Percentiles rank a stretch among this genome's conserved stretches.
Conservation (phyloP, 2,888 invertebrate species). For the Keiferia lycopersicella region DNA sequence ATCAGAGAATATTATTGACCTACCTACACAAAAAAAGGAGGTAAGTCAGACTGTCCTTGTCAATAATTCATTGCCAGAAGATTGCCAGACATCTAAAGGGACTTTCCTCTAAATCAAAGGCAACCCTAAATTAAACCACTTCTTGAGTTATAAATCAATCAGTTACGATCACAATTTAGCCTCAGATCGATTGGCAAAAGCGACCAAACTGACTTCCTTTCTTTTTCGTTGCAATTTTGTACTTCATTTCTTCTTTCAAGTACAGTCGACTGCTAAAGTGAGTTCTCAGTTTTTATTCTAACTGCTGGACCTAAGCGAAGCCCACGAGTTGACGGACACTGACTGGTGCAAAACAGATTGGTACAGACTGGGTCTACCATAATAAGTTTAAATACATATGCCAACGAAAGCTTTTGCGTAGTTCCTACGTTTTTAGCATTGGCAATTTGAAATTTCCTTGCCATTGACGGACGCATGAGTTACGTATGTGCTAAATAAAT, state of each 20-base stretch:
- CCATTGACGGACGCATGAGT: too few species aligned
- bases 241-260: slow-evolving; percentile 12
- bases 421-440: too few species aligned
- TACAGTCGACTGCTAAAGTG: background rate
- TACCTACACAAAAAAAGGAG: background rate
- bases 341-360: too few species aligned
- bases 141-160: slow-evolving; percentile 61
- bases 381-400: too few species aligned
- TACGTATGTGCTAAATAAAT: too few species aligned
- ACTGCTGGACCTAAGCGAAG: too few species aligned
- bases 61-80: background rate
- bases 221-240: background rate
- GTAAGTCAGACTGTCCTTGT: background rate
- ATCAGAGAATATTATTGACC: background rate
- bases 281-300: background rate
- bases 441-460: too few species aligned
- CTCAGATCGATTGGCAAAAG: slow-evolving; percentile 60
- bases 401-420: too few species aligned
- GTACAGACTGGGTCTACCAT: too few species aligned
- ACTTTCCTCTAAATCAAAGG: background rate
- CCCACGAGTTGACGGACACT: too few species aligned
- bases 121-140: slow-evolving; percentile 17
- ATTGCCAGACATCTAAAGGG: background rate
- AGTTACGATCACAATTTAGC: slow-evolving; percentile 63
- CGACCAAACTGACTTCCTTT: slow-evolving; percentile 36